Percentiles rank a stretch among this genome's conserved stretches.
phyloP scores from a whole-genome alignment of 2,797 vertebrate species.

The Eurystomus glaucurus region DNA sequence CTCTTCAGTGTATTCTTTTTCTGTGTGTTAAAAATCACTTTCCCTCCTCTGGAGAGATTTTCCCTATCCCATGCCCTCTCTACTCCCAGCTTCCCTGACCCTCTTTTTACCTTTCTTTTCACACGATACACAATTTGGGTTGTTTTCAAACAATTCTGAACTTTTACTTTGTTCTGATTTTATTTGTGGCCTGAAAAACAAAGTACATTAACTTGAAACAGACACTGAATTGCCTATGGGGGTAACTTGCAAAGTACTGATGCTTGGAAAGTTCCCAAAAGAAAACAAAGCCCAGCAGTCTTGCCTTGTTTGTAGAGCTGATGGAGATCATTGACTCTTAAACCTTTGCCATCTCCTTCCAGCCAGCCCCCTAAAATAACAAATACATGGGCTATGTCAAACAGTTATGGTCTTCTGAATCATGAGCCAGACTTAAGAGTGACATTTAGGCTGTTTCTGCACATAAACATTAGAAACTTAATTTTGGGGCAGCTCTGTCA shows the following conservation, averaged over 20 bases:
- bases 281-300: constrained; percentile 68
- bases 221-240: constrained; percentile 29
- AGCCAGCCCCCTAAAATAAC: constrained; percentile 55
- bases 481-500: constrained; percentile 3
- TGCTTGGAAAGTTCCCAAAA: constrained; percentile 67
- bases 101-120: constrained; percentile 68
- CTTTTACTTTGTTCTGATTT: constrained; percentile 69
- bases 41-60: constrained; percentile 42
- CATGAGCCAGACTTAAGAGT: constrained; percentile 11
- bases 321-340: constrained; percentile 66
- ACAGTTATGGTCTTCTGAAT: constrained; percentile 39
- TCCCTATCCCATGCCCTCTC: constrained; percentile 63
- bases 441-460: constrained; percentile 16
- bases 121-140: constrained; percentile 35
- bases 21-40: constrained; percentile 6
- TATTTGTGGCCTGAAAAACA: constrained; percentile 74
- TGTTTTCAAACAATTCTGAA: constrained; percentile 71
- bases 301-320: constrained; percentile 67
- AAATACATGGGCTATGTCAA: constrained; percentile 48
- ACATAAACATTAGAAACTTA: not conserved
- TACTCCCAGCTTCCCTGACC: constrained; percentile 51
- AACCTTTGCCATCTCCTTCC: constrained; percentile 66
- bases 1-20: not conserved
- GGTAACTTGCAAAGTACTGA: constrained; percentile 46
- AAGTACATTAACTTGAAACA: constrained; percentile 72